Conservation (phyloP, 2,797 vertebrate genomes). For the Denticeps clupeoides region DNA sequence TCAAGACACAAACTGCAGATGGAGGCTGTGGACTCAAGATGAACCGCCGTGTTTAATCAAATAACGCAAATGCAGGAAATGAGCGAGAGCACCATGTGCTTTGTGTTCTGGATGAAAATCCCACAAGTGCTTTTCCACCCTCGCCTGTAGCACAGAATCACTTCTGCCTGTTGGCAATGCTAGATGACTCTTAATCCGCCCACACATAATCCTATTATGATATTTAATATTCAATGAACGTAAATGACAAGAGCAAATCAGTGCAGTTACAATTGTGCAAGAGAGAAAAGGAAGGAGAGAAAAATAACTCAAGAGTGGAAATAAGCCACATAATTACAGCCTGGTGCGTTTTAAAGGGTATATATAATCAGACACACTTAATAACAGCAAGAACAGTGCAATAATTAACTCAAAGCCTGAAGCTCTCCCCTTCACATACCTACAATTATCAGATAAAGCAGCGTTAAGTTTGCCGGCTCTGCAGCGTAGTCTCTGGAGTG, state of each 20-base stretch:
- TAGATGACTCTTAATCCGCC: not conserved
- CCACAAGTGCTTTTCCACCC: not conserved
- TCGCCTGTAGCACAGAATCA: not conserved
- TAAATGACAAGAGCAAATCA: slow-evolving; percentile 2
- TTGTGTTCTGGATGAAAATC: not conserved
- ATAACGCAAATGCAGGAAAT: too few species aligned
- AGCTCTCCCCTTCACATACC: not conserved
- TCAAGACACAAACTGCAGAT: not conserved
- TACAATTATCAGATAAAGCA: slow-evolving; percentile 6
- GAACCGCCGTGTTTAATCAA: not conserved
- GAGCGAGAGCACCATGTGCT: not conserved
- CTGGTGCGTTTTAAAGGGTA: not conserved
- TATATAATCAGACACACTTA: slow-evolving; percentile 11
- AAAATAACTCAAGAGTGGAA: slow-evolving; percentile 1
- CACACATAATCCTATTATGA: slow-evolving; percentile 16
- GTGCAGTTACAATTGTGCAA: not conserved
- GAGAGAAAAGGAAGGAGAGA: too few species aligned
- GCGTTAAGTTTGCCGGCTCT: not conserved
- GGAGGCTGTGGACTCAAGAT: not conserved
- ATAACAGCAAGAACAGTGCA: not conserved
- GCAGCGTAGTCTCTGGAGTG: not conserved
- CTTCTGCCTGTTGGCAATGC: not conserved
- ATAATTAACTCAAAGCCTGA: slow-evolving; percentile 8
- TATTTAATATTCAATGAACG: slow-evolving; percentile 13
- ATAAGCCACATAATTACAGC: slow-evolving; percentile 10